Conservation (phyloP, 2,113 vertebrate genomes). For the Silurus meridionalis region DNA sequence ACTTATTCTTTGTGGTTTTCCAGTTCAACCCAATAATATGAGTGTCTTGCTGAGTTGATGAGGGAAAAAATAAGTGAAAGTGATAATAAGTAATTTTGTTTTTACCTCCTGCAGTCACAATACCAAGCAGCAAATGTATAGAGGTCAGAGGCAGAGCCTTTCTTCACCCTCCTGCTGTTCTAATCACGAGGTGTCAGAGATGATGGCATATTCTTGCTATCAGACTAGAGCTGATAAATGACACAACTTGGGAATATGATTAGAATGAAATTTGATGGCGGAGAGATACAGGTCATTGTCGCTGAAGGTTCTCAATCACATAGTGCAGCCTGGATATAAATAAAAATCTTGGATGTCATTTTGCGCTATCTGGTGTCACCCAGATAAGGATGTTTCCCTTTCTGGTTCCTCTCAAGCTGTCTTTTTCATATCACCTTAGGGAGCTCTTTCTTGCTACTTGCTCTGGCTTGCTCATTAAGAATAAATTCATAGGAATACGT, state of each 20-base stretch:
- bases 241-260: neutral
- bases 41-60: neutral
- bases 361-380: too few species aligned
- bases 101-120: neutral
- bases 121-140: neutral
- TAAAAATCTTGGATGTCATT: neutral
- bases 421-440: too few species aligned
- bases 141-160: neutral
- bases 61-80: neutral
- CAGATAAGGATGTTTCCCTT: too few species aligned
- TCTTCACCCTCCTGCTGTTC: slow-evolving; percentile 4
- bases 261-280: neutral
- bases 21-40: neutral
- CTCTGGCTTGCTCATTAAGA: too few species aligned
- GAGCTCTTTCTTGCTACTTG: too few species aligned
- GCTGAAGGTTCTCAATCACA: neutral
- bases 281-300: slow-evolving; percentile 6
- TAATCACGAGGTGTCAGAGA: neutral
- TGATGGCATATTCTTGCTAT: neutral
- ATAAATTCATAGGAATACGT: too few species aligned
- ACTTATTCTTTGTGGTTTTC: neutral
- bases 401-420: too few species aligned
- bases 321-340: neutral
- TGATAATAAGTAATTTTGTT: slow-evolving; percentile 1
- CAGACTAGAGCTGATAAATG: neutral